Evolutionary conservation across 2,888 invertebrate genomes (phyloP).

Genomic region (Drosophila robusta): DNA sequence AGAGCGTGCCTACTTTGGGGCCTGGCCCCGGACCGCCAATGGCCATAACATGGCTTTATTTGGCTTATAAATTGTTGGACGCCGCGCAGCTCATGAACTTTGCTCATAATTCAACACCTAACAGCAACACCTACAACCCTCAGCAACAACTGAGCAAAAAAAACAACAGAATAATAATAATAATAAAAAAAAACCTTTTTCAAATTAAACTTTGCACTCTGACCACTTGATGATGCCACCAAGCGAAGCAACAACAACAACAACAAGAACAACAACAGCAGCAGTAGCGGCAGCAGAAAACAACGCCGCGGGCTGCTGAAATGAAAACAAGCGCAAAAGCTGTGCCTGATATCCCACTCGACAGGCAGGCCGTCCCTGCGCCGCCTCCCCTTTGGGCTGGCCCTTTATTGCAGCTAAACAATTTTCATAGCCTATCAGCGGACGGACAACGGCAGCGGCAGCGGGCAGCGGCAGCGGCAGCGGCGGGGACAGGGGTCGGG

Average conservation of each 20-base stretch:
- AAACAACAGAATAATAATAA: constrained; percentile 40
- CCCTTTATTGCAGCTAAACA: constrained; percentile 79
- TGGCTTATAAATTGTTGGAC: constrained; percentile 65
- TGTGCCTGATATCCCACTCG: constrained; percentile 63
- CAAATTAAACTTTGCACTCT: constrained; percentile 79
- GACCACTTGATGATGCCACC: constrained; percentile 76
- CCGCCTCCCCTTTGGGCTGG: constrained; percentile 24
- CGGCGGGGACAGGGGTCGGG: neutral
- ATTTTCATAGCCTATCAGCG: constrained; percentile 78
- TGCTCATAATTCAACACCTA: constrained; percentile 76
- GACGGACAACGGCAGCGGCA: constrained; percentile 14
- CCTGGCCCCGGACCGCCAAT: constrained; percentile 54
- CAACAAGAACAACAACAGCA: constrained; percentile 14
- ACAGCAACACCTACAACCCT: constrained; percentile 66
- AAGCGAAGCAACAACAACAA: constrained; percentile 34
- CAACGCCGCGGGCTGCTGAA: constrained; percentile 48
- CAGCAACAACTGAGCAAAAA: constrained; percentile 39
- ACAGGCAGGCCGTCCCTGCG: constrained; percentile 14
- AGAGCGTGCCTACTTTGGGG: constrained; percentile 37
- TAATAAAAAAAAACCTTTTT: constrained; percentile 67
- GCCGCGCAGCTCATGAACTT: constrained; percentile 62
- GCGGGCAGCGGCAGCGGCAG: neutral
- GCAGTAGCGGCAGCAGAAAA: neutral
- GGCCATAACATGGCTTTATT: constrained; percentile 69
- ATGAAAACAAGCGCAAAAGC: constrained; percentile 56